These are phyloP conservation scores for Halichoerus grypus DNA, from an alignment of 2,113 vertebrate species.

Conservation along the genomic window DNA sequence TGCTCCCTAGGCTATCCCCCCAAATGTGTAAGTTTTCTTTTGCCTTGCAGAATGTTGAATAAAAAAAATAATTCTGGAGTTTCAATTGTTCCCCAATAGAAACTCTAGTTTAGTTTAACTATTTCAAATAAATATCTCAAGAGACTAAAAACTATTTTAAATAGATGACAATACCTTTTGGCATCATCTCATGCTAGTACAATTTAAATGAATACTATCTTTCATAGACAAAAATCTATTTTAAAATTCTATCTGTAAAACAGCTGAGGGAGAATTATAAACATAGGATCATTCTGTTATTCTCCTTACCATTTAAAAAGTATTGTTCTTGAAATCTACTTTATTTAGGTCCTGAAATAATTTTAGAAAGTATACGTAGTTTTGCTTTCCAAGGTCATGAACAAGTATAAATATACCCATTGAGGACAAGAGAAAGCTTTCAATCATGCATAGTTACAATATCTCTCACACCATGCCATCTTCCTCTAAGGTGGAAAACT, in stretches of 20 bases:
- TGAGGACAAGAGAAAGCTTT: constrained; percentile 68
- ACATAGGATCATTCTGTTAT: constrained; percentile 40
- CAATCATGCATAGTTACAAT: neutral
- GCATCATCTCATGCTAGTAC: neutral
- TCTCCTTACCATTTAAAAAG: constrained; percentile 60
- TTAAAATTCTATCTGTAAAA: constrained; percentile 55
- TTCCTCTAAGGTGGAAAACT: constrained; percentile 7
- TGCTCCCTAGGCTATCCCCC: neutral
- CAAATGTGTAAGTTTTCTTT: constrained; percentile 5
- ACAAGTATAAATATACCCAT: constrained; percentile 71
- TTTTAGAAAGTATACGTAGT: constrained; percentile 63
- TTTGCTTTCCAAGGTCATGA: constrained; percentile 72
- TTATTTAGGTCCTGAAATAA: constrained; percentile 51
- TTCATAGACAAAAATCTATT: constrained; percentile 50
- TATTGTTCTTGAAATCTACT: constrained; percentile 49
- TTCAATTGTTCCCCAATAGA: constrained; percentile 52
- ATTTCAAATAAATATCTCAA: constrained; percentile 54
- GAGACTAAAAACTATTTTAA: constrained; percentile 56
- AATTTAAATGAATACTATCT: constrained; percentile 39
- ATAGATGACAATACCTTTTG: constrained; percentile 22
- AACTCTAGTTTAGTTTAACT: constrained; percentile 32
- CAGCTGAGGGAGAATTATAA: constrained; percentile 38
- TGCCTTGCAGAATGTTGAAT: neutral
- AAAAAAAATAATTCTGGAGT: neutral
- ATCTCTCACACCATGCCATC: neutral